These are phyloP conservation scores for Syngnathus rostellatus DNA, from an alignment of 2,797 vertebrate genomes.

Conservation along the genomic window DNA sequence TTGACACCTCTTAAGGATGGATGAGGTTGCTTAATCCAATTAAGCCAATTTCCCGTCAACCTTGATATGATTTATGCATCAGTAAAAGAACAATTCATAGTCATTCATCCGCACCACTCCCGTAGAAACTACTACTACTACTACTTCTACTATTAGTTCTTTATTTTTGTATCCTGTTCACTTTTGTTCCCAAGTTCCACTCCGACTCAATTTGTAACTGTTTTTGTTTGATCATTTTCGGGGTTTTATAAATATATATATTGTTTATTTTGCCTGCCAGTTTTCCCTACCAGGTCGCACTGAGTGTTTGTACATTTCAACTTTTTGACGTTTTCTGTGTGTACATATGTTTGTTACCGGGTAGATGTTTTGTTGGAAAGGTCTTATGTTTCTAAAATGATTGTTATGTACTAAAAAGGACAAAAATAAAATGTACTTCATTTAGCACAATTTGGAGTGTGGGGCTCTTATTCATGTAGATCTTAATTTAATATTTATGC, in stretches of 20 bases:
- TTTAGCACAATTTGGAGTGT: slow-evolving; percentile 72
- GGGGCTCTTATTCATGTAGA: background rate
- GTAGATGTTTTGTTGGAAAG: slow-evolving; percentile 73
- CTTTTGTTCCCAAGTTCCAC: slow-evolving; percentile 21
- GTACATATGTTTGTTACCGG: slow-evolving; percentile 73
- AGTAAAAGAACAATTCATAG: background rate
- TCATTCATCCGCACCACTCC: slow-evolving; percentile 12
- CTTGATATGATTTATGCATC: background rate
- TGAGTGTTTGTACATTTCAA: slow-evolving; percentile 60
- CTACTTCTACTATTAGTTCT: slow-evolving; percentile 22
- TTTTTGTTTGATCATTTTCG: slow-evolving; percentile 20
- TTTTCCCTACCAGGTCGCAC: slow-evolving; percentile 52
- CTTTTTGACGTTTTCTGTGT: slow-evolving; percentile 40
- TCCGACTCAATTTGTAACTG: background rate
- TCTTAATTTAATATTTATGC: background rate
- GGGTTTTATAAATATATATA: slow-evolving; percentile 27
- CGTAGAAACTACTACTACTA: slow-evolving; percentile 20
- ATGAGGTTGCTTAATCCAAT: slow-evolving; percentile 6
- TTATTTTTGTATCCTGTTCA: slow-evolving; percentile 25
- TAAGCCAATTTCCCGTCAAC: slow-evolving; percentile 3
- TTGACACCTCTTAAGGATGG: slow-evolving; percentile 32
- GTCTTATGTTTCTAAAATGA: slow-evolving; percentile 76
- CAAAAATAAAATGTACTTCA: slow-evolving; percentile 77
- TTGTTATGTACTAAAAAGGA: slow-evolving; percentile 77
- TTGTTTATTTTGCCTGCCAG: slow-evolving; percentile 47